Base-by-base conservation (phyloP, 2,888 invertebrate species). In the Drosophila fungiperda region DNA sequence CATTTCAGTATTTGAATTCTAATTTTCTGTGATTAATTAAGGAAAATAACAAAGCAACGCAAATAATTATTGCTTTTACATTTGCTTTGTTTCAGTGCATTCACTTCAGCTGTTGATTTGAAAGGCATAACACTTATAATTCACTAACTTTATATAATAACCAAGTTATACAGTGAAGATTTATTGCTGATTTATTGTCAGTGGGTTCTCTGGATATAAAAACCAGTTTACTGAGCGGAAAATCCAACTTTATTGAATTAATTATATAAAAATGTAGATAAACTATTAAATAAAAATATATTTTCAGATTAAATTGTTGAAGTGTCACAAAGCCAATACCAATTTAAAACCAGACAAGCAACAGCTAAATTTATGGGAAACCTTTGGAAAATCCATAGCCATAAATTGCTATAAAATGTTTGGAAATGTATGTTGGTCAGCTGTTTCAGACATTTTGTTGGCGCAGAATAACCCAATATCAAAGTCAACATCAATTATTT, bases 371-470 rank as follows among this genome's bases (percentile, higher is more conserved):
- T 15, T 45, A 7, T 26, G 26, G 26, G 26, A 26, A 26, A 26
- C 26, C 26, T 26, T 26, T 2, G 12, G 12, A 20, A 45, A 45
- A 20, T 55, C 33, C 20, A n/a, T 3, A 32, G 40, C 38, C 40
- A 72, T 63, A 68, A 65, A 57, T 50, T 60, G 29, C 42, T 48
- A 45, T 52, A 45, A 23, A 12, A 23, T 26, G 42, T 38, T 26
- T 52, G 17, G 1, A 48, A 49, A 61, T 42, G 26, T 59, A 53
- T 53, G 38, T 17, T 12, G 26, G 26, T 48, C 45, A 36, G 26
- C 64, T 7, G 62, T 66, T 60, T 54, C 6, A 60, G 67, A 71
- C 75, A 61, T 54, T 68, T 68, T 72, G 63, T 76, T 79, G 66
- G 53, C 42, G 45, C 48, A 40, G 33, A 53, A 74, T 66, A 54